A percentile compares a stretch with the other conserved stretches of the same genome.
Evolutionary conservation across 2,113 vertebrate species (phyloP).

Genomic region (Picathartes gymnocephalus): DNA sequence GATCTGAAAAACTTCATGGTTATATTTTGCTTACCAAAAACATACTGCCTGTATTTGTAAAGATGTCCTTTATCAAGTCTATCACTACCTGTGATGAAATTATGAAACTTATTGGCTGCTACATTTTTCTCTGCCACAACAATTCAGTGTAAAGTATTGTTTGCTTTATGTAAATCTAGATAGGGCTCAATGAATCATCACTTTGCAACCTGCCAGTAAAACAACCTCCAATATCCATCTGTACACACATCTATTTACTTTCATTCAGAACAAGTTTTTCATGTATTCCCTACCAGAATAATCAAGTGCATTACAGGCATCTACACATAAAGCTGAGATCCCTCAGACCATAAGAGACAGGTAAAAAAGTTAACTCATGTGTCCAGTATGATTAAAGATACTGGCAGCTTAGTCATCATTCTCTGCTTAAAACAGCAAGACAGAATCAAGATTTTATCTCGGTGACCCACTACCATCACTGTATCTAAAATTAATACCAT

Average conservation of each 20-base stretch:
- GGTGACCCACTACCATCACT: neutral
- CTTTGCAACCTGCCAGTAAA: slow-evolving; percentile 20
- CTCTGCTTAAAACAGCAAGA: slow-evolving; percentile 10
- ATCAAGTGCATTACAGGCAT: neutral
- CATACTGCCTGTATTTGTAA: neutral
- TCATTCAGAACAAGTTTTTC: neutral
- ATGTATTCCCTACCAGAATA: neutral
- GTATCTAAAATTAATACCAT: neutral
- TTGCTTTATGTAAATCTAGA: slow-evolving; percentile 6
- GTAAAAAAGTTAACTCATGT: neutral
- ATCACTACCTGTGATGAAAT: slow-evolving; percentile 25
- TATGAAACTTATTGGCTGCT: slow-evolving; percentile 39
- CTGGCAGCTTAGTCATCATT: neutral
- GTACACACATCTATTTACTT: slow-evolving; percentile 9
- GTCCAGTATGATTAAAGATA: neutral
- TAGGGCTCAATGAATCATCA: slow-evolving; percentile 38
- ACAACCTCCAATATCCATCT: neutral
- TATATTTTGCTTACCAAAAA: neutral
- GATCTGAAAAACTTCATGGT: neutral
- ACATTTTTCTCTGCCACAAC: slow-evolving; percentile 1
- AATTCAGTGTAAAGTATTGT: neutral
- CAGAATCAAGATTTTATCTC: slow-evolving; percentile 24
- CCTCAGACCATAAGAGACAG: neutral
- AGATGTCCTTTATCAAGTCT: neutral
- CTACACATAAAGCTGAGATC: neutral